A percentile compares a stretch with the other conserved stretches of the same genome.
These are phyloP conservation scores for Odontophorus gujanensis DNA, from an alignment of 2,113 vertebrate species.

Conservation along the genomic window DNA sequence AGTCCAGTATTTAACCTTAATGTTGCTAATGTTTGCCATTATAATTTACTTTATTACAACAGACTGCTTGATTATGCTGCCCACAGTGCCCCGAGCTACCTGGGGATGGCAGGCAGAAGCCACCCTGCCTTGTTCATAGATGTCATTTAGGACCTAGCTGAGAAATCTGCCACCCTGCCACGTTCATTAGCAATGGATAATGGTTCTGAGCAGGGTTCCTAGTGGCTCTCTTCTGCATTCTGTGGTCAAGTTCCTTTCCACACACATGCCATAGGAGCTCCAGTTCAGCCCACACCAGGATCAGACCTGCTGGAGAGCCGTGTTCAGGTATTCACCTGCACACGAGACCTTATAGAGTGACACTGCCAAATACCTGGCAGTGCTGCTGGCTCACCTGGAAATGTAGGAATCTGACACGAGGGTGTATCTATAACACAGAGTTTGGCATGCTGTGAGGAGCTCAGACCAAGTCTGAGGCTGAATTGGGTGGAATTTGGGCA, in stretches of 20 bases:
- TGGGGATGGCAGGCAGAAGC: background rate
- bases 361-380: background rate
- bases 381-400: background rate
- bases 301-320: background rate
- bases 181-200: rapidly evolving
- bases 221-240: background rate
- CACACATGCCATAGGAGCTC: rapidly evolving
- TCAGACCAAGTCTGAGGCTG: background rate
- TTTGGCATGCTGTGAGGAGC: background rate
- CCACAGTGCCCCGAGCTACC: background rate
- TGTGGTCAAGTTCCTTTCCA: background rate
- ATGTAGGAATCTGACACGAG: background rate
- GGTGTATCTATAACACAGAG: background rate
- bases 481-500: background rate
- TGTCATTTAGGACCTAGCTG: background rate
- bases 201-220: background rate
- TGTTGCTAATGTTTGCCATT: background rate
- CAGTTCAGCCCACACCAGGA: rapidly evolving
- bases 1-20: background rate
- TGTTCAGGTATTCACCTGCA: background rate
- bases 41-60: background rate
- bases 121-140: background rate
- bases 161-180: background rate
- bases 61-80: background rate
- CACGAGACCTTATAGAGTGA: background rate